Base-by-base conservation (phyloP, 2,113 vertebrate genomes). In the Cettia cetti region DNA sequence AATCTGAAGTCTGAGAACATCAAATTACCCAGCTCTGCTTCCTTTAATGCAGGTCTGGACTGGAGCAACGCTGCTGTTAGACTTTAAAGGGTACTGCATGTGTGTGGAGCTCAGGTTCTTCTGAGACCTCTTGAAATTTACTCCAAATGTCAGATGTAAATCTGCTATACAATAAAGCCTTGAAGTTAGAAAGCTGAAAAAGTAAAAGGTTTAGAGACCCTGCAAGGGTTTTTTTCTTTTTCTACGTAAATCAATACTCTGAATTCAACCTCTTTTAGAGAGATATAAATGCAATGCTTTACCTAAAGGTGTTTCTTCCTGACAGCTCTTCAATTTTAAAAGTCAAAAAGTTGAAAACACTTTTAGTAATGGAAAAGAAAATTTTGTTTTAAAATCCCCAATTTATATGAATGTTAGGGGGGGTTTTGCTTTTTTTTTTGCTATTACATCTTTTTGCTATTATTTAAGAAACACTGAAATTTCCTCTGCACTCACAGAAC, bases 61-160 rank as follows among this genome's bases (percentile, higher is more conserved):
- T 19, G 17, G 22, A 94, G 37, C 66, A 70, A 15, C 52, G 80
- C 82, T 88, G 69, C 72, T 80, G 44, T 53, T 74, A 52, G 31
- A 27, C 53, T 89, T 80, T 54, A 86, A 90, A 88, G 53, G 56
- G 47, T 66, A 64, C 13, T 47, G 44, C 11, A n/a, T 27, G 37
- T 60, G 37, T 82, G 49, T 10, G 65, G 77, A 89, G 45, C 40
- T 74, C 56, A 56, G 54, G 22, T 44, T 79, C 54, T 87, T 82
- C 35, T 50, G 50, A 80, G 50, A 28, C 90, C 64, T 78, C 79
- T 52, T 92, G 88, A 95, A 97, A 90, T 86, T 77, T 77, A 86
- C 88, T 93, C 72, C 72, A 95, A 96, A 93, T 89, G 76, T 90
- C 94, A 95, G 82, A 92, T 86, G 82, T 90, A 89, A 96, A 96